Base-by-base conservation (phyloP, 2,797 vertebrate species). In the Hapalemur alaotrensis region DNA sequence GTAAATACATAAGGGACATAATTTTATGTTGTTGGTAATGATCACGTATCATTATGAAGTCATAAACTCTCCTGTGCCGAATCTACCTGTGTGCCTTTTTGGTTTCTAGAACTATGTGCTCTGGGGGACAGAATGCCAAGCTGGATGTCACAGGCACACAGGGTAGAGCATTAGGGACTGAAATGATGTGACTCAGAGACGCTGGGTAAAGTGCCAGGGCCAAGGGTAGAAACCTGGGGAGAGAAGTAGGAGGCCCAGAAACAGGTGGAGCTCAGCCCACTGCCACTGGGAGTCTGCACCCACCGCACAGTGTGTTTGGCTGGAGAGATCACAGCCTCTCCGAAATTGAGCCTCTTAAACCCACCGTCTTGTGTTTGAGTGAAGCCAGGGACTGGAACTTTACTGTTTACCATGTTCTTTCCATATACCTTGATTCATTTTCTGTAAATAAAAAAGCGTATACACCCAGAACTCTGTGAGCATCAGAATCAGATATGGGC, bases 251-350 rank as follows among this genome's bases (percentile, higher is more conserved):
- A 50, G 76, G 92, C 30, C 59, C 54, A 12, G 52, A 67, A 32
- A 4, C 28, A 52, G 70, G 18, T 0, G 23, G 70, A 25, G 23
- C 12, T 48, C 22, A 18, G 73, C 43, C 52, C 17, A 0, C 3
- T 2, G 14, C 18, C 61, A 32, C 65, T 5, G 8, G 57, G 69
- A 54, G 20, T 32, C 46, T 9, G 0, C 5, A 1, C 3, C 76
- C 28, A 4, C 3, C 23, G 1, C 13, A 2, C 4, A 3, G 13
- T 15, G 13, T 22, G 2, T 32, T 17, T 17, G 17, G 22, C 59
- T n/a, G 35, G 63, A 38, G 38, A 18, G 30, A 48, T 2, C 2
- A 1, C 59, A 81, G 22, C 81, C 14, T 14, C 25, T 7, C 52
- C 20, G 61, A 69, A 6, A 17, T 1, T 0, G 59, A 85, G 11